phyloP scores from a whole-genome alignment of 2,888 invertebrate species.

The Morinoia aosen region DNA sequence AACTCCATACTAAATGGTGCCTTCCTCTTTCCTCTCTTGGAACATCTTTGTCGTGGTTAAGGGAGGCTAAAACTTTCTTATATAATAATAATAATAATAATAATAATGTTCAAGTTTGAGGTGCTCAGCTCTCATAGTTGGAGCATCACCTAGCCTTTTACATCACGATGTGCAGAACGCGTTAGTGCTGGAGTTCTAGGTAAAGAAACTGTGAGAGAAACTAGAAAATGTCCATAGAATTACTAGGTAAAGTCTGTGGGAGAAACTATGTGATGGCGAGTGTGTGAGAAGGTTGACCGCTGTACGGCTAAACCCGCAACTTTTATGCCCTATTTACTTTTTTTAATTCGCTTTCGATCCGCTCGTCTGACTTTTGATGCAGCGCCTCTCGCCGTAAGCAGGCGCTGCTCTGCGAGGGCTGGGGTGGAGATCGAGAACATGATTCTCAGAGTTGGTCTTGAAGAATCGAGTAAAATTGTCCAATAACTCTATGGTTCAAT shows the following conservation, averaged over 20 bases:
- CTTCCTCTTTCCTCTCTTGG: no score
- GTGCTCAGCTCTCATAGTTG: background rate
- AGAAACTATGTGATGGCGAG: background rate
- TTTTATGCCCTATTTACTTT: background rate
- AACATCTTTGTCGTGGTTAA: no score
- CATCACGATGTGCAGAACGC: background rate
- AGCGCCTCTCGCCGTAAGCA: background rate
- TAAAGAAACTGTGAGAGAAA: background rate
- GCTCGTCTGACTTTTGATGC: background rate
- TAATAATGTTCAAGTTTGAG: background rate
- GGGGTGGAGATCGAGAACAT: background rate
- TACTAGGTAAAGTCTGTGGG: background rate
- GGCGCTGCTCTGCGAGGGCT: background rate
- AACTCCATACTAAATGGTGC: no score
- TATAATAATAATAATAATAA: no score
- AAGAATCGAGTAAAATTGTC: no score
- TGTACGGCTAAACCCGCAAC: background rate
- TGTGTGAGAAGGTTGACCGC: background rate
- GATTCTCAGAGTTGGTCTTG: background rate
- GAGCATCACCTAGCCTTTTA: background rate
- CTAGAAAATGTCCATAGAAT: background rate
- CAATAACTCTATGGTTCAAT: background rate
- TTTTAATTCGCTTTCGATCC: background rate
- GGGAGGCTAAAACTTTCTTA: no score
- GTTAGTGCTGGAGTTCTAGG: background rate